Conservation (phyloP, 2,888 invertebrate genomes). For the Conops quadrifasciatus region DNA sequence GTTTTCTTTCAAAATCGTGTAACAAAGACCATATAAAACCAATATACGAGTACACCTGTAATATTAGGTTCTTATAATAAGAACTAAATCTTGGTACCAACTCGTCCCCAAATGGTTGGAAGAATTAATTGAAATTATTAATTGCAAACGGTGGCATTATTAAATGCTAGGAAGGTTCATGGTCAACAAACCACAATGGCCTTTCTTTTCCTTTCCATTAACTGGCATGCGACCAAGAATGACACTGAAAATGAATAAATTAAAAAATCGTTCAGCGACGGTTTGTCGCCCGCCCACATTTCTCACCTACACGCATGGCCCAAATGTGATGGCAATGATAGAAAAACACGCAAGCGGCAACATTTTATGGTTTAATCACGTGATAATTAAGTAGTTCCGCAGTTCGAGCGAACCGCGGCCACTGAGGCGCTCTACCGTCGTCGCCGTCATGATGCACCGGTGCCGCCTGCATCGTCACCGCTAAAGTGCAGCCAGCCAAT, state of each 20-base stretch:
- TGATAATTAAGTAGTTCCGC: slow-evolving; percentile 32
- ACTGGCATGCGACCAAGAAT: not conserved
- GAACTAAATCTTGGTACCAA: too few species aligned
- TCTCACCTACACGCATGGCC: slow-evolving; percentile 18
- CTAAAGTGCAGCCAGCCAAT: slow-evolving; percentile 29
- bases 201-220: not conserved
- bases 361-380: slow-evolving; percentile 29
- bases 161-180: not conserved
- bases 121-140: too few species aligned
- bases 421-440: not conserved
- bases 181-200: not conserved
- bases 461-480: not conserved
- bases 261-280: slow-evolving; percentile 3
- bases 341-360: slow-evolving; percentile 19
- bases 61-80: too few species aligned
- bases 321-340: slow-evolving; percentile 13
- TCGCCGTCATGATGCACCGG: not conserved
- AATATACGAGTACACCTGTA: too few species aligned
- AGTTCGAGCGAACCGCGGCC: slow-evolving; percentile 3
- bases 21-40: too few species aligned
- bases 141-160: too few species aligned
- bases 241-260: slow-evolving; percentile 8
- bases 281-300: slow-evolving; percentile 10
- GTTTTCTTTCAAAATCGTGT: too few species aligned
- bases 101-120: too few species aligned